Evolutionary conservation across 2,888 invertebrate species (phyloP).

Genomic region (Trissolcus brochymenae): DNA sequence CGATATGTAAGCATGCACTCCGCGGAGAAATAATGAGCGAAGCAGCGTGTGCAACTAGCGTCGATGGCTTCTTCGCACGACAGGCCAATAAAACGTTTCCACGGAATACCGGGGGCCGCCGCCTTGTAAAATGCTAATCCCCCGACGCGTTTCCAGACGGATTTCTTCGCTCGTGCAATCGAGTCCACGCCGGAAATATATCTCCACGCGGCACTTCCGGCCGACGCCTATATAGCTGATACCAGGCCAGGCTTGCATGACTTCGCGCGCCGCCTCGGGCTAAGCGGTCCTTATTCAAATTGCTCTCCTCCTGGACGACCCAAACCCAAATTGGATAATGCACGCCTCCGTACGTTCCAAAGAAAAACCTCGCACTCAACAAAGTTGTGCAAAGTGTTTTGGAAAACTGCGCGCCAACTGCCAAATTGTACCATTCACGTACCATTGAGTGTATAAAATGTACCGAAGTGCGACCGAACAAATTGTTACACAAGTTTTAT

Average conservation of each 20-base stretch:
- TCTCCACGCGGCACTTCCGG: slow-evolving; percentile 59
- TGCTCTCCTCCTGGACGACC: not conserved
- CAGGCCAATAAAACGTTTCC: slow-evolving; percentile 73
- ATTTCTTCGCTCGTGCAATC: slow-evolving; percentile 63
- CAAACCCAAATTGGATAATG: slow-evolving; percentile 8
- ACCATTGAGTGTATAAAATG: too few species aligned
- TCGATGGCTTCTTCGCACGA: slow-evolving; percentile 74
- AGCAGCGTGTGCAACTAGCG: slow-evolving; percentile 60
- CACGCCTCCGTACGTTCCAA: not conserved
- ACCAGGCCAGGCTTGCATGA: slow-evolving; percentile 28
- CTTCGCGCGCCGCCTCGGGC: slow-evolving; percentile 2
- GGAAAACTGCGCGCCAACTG: too few species aligned
- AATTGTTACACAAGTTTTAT: too few species aligned
- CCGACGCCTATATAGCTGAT: slow-evolving; percentile 23
- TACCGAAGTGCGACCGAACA: too few species aligned
- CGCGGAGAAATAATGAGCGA: slow-evolving; percentile 64
- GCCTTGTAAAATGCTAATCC: slow-evolving; percentile 74
- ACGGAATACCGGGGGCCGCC: slow-evolving; percentile 60
- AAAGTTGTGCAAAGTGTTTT: too few species aligned
- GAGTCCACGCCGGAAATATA: slow-evolving; percentile 63
- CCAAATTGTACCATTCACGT: too few species aligned
- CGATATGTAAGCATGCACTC: slow-evolving; percentile 61
- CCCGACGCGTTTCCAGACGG: slow-evolving; percentile 68
- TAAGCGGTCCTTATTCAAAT: slow-evolving; percentile 12
- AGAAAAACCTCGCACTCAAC: too few species aligned